Percentiles rank a stretch among this genome's conserved stretches.
phyloP scores from a whole-genome alignment of 1,140 invertebrate genomes.

The Glossosoma conforme region DNA sequence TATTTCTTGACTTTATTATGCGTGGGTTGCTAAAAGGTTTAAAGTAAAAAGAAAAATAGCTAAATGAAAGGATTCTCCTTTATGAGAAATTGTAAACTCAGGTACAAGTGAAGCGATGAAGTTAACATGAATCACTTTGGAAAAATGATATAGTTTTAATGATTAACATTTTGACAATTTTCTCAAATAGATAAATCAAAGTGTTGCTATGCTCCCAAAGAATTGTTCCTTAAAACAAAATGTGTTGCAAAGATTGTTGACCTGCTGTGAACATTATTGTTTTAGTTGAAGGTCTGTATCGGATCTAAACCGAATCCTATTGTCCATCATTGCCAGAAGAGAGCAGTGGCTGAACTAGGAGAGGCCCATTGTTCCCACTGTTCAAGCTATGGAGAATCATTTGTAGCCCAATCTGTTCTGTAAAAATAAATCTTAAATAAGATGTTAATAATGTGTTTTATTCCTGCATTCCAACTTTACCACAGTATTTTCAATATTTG shows the following conservation, averaged over 20 bases:
- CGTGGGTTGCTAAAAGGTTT: too few species aligned
- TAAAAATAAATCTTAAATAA: slow-evolving; percentile 33
- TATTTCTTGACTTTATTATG: too few species aligned
- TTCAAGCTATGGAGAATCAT: slow-evolving; percentile 31
- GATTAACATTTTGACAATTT: too few species aligned
- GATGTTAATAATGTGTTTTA: slow-evolving; percentile 24
- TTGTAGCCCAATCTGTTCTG: slow-evolving; percentile 33
- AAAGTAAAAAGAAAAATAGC: too few species aligned
- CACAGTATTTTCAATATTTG: too few species aligned
- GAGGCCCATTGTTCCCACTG: too few species aligned
- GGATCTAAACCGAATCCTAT: slow-evolving; percentile 20
- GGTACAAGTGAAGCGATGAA: too few species aligned
- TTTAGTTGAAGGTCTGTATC: slow-evolving; percentile 13
- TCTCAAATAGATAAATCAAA: background rate
- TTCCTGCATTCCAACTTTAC: slow-evolving; percentile 8
- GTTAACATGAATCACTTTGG: too few species aligned
- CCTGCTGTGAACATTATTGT: slow-evolving; percentile 6
- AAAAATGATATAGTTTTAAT: too few species aligned
- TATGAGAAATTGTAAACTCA: too few species aligned
- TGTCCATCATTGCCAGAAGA: slow-evolving; percentile 22
- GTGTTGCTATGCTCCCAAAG: slow-evolving; percentile 1
- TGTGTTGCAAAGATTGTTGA: slow-evolving; percentile 20
- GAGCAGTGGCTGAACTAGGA: slow-evolving; percentile 28
- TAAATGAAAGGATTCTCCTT: too few species aligned
- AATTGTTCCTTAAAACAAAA: slow-evolving; percentile 1